Evolutionary conservation across 2,888 invertebrate genomes (phyloP), one percentile per base, ranked within the genome.

Genomic region (Apamea crenata): DNA sequence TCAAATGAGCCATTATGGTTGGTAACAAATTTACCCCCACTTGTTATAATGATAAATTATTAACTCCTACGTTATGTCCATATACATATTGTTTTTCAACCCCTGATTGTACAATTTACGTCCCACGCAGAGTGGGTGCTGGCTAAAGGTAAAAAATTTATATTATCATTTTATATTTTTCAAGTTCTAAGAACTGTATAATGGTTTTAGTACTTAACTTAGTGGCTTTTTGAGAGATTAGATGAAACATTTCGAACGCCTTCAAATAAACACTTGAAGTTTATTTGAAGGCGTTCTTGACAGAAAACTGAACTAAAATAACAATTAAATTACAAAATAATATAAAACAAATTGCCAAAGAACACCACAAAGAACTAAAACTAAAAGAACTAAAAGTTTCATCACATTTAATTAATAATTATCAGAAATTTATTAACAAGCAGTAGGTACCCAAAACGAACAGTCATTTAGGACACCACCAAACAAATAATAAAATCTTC

Each of bases 401-500:
- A 18, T 50, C 5, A 3, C 5, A 16, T 18, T 25, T 0, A 16
- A n/a, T n/a, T n/a, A n/a, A n/a, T n/a, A 32, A 3, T 29, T 36
- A 2, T 18, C 32, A n/a, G 61, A 44, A 32, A n/a, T n/a, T 29
- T 63, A 81, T 40, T 44, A 68, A 50, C 44, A 72, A 76, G 29
- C 47, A 59, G 36, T n/a, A n/a, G n/a, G n/a, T 80, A 61, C 29
- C 8, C 29, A 78, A 82, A 78, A 53, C 73, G 56, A 72, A 86
- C 86, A 89, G 78, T 88, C 83, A 88, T 89, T 83, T 83, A 83
- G 83, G 83, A 79, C 74, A 78, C 84, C 87, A 81, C 83, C 79
- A 87, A 90, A 90, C 89, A 91, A 91, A 92, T 91, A 90, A 82
- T 56, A 77, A 82, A 83, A 83, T 88, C 84, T 91, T 87, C 83